A percentile compares a stretch with the other conserved stretches of the same genome.
These are phyloP conservation scores for Castor canadensis DNA, from an alignment of 2,113 vertebrate species.

Conservation along the genomic window DNA sequence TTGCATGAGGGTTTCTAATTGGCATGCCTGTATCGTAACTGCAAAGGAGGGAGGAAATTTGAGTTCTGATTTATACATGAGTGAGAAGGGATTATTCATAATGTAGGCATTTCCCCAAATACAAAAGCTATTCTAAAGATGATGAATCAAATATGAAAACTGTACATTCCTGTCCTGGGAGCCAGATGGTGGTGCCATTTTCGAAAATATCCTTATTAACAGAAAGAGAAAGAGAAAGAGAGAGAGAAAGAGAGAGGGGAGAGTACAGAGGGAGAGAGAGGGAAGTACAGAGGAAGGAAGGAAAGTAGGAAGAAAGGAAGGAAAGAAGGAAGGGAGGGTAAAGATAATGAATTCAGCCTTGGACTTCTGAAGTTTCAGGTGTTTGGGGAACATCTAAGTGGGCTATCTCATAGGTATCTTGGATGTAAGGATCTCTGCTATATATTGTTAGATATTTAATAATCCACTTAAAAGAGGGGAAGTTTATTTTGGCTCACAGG, in stretches of 20 bases:
- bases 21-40: background rate
- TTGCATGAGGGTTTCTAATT: background rate
- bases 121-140: constrained; percentile 12
- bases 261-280: background rate
- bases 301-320: background rate
- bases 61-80: background rate
- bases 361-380: background rate
- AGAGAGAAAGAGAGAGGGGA: background rate
- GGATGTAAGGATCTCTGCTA: background rate
- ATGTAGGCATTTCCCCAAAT: constrained; percentile 22
- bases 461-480: background rate
- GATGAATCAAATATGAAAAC: background rate
- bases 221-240: background rate
- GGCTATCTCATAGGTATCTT: background rate
- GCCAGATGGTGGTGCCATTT: background rate
- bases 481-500: background rate
- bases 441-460: background rate
- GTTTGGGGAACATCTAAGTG: background rate
- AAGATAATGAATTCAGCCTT: background rate
- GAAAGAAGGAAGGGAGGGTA: background rate
- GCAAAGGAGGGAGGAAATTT: background rate
- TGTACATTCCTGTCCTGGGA: background rate
- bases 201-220: background rate
- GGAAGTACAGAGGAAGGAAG: background rate
- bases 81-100: background rate